phyloP scores from a whole-genome alignment of 2,113 vertebrate genomes.

The Spea multiplicata region DNA sequence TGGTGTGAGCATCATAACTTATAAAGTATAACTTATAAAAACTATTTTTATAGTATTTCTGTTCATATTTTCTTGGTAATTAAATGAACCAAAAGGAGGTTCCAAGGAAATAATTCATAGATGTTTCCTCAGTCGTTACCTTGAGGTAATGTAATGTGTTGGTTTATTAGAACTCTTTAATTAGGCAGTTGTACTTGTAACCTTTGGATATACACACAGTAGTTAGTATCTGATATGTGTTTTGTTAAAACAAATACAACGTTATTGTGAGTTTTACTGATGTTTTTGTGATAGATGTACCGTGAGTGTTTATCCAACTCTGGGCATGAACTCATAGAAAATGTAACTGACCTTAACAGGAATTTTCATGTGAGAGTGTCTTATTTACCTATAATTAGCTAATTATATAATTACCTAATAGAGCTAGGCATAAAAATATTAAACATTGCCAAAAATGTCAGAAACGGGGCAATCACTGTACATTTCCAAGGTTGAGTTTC shows the following conservation, averaged over 20 bases:
- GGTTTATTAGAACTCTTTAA: background rate
- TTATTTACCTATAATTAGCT: background rate
- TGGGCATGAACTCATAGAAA: conserved; percentile 13
- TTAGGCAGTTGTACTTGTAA: background rate
- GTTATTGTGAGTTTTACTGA: background rate
- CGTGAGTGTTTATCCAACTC: conserved; percentile 15
- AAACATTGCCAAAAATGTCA: too few species aligned
- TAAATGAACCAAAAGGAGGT: background rate
- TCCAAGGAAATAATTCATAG: conserved; percentile 10
- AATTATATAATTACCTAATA: too few species aligned
- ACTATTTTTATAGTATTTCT: too few species aligned
- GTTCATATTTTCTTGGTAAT: too few species aligned
- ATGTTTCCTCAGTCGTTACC: conserved; percentile 31
- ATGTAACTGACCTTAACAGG: conserved; percentile 7
- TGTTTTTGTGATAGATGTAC: background rate
- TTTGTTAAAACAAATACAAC: conserved; percentile 4
- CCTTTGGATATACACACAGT: background rate
- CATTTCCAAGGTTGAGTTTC: too few species aligned
- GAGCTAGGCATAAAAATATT: too few species aligned
- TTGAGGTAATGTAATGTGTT: conserved; percentile 6
- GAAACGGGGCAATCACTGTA: too few species aligned
- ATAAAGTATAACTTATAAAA: too few species aligned
- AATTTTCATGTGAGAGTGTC: background rate
- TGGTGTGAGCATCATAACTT: too few species aligned
- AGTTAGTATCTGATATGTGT: background rate